These are phyloP conservation scores for Phyllostomus hastatus DNA, from an alignment of 2,113 vertebrate species.

Conservation along the genomic window DNA sequence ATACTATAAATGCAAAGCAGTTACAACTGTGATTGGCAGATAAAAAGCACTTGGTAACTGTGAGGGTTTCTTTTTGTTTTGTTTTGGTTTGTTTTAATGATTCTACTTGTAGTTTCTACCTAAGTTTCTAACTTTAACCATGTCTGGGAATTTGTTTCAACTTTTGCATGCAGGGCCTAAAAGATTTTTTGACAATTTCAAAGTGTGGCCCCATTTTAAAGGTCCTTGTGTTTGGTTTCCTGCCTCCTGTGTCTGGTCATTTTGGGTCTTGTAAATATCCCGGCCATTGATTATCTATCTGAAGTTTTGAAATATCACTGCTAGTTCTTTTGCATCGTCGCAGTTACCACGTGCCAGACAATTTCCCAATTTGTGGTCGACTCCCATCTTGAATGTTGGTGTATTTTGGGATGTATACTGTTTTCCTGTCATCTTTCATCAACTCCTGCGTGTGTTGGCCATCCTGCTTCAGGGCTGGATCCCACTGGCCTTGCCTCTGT, in stretches of 20 bases:
- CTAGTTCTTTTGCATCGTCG: background rate
- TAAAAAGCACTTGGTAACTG: background rate
- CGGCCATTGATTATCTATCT: background rate
- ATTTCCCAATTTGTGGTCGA: background rate
- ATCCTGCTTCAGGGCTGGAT: background rate
- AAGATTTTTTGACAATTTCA: background rate
- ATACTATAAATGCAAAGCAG: background rate
- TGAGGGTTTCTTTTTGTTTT: background rate
- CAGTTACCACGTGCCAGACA: background rate
- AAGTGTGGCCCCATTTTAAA: background rate
- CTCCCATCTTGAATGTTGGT: background rate
- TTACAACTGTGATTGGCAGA: background rate
- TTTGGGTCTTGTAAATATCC: constrained; percentile 15
- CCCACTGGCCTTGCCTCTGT: background rate
- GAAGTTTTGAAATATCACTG: background rate
- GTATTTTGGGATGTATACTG: background rate
- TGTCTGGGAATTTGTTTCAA: background rate
- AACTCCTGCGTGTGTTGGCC: background rate
- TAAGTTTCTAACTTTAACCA: background rate
- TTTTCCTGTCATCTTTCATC: background rate
- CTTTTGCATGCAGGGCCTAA: background rate
- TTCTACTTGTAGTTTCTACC: background rate
- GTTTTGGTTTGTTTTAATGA: background rate
- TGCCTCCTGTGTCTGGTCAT: background rate
- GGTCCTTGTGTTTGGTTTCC: background rate